Percentiles rank a stretch among this genome's conserved stretches.
Evolutionary conservation across 2,888 invertebrate species (phyloP).

Genomic region (Rhagophthalmus giganteus): DNA sequence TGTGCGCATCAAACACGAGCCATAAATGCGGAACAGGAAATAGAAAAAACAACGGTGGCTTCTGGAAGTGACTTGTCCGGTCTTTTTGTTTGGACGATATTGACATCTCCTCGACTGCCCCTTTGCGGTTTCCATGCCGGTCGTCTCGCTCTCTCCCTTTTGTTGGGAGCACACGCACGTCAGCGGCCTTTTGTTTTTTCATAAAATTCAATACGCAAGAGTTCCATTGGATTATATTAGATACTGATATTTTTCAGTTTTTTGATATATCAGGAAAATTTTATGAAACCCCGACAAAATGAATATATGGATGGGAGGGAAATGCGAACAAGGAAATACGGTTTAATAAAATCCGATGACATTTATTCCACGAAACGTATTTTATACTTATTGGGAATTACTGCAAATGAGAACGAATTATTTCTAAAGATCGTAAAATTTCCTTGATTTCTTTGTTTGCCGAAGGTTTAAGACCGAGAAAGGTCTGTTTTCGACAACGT

Average conservation of each 20-base stretch:
- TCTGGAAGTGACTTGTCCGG: slow-evolving; percentile 40
- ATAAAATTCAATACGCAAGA: slow-evolving; percentile 34
- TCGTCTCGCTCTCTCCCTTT: slow-evolving; percentile 20
- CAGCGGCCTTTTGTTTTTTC: slow-evolving; percentile 31
- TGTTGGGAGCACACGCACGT: slow-evolving; percentile 27
- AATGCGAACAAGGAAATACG: slow-evolving; percentile 23
- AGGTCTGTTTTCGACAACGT: background rate
- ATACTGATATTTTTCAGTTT: slow-evolving; percentile 17
- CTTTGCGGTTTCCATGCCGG: slow-evolving; percentile 30
- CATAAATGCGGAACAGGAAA: slow-evolving; percentile 43
- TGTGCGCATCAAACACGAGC: slow-evolving; percentile 41
- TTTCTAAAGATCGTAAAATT: slow-evolving; percentile 12
- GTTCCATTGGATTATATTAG: slow-evolving; percentile 24
- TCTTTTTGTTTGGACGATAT: slow-evolving; percentile 31
- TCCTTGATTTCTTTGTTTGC: slow-evolving; percentile 5
- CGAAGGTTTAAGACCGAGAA: background rate
- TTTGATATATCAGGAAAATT: slow-evolving; percentile 19
- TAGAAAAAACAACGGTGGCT: slow-evolving; percentile 40
- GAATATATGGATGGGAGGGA: slow-evolving; percentile 16
- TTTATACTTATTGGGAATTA: slow-evolving; percentile 22
- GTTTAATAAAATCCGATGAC: slow-evolving; percentile 25
- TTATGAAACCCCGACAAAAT: slow-evolving; percentile 21
- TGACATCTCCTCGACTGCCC: slow-evolving; percentile 29
- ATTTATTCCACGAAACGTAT: slow-evolving; percentile 10
- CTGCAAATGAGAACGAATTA: slow-evolving; percentile 17